phyloP scores from a whole-genome alignment of 2,113 vertebrate species.

The Protobothrops mucrosquamatus region DNA sequence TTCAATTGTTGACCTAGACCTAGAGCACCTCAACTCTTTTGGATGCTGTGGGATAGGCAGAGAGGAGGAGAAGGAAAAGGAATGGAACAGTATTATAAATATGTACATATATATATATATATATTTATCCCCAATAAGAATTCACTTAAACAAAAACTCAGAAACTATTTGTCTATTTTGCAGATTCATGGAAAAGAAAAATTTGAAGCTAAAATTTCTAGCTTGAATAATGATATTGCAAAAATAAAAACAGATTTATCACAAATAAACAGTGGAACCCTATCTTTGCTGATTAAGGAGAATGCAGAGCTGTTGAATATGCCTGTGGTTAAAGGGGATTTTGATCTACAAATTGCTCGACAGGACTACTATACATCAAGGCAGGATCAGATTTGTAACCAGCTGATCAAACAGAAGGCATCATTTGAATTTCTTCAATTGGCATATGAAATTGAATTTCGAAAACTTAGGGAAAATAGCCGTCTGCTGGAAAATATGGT shows the following conservation, averaged over 20 bases:
- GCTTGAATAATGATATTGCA: slow-evolving; percentile 74
- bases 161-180: slow-evolving; percentile 9
- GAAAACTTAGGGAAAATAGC: slow-evolving; percentile 65
- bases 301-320: slow-evolving; percentile 75
- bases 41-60: neutral
- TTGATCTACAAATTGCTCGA: slow-evolving; percentile 78
- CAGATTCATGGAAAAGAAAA: slow-evolving; percentile 64
- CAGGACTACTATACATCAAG: slow-evolving; percentile 76
- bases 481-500: slow-evolving; percentile 70
- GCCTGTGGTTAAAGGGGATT: slow-evolving; percentile 79
- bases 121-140: neutral
- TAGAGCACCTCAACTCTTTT: neutral
- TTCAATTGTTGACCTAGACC: neutral
- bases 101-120: neutral
- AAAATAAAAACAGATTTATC: slow-evolving; percentile 75
- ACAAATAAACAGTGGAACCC: slow-evolving; percentile 68
- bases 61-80: neutral
- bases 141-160: neutral
- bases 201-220: slow-evolving; percentile 66
- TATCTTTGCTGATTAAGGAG: slow-evolving; percentile 76
- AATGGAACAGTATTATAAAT: neutral
- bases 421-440: slow-evolving; percentile 86
- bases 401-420: slow-evolving; percentile 84
- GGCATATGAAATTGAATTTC: slow-evolving; percentile 80
- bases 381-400: slow-evolving; percentile 80